Base-by-base conservation (phyloP, 2,888 invertebrate species). In the Auanema freiburgensis region DNA sequence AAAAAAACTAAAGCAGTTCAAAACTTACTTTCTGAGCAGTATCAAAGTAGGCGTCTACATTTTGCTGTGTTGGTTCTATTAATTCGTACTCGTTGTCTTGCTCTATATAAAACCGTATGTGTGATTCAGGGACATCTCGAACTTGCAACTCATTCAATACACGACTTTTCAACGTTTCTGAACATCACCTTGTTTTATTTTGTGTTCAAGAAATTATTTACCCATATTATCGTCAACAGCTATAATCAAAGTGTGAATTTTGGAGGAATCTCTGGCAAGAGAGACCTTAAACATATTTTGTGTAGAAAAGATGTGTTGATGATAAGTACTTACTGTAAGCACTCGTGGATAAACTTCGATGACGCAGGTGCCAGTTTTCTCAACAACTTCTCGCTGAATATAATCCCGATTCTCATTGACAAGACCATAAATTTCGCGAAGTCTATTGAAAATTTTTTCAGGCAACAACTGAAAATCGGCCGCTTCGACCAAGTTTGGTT, bases 341-440 rank as follows among this genome's bases (percentile, higher is more conserved):
- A 69, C 41, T 41, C 73, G 61, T 12, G 78, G 79, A 54, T 80
- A 80, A 4, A 78, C 63, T 44, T 79, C 80, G 5, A 80, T 50
- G 16, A 63, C 24, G 2, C 66, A 43, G 1, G 52, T 1, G 1
- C 49, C 58, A 33, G 66, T 51, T 51, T 67, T 62, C 21, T 56
- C 23, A 23, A 79, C 65, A 12, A 79, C 80, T 2, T 58, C 23
- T 23, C 77, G 52, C 25, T 57, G 16, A 23, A 79, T 73, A 18
- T 71, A 69, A 63, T 80, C 80, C 25, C 78, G 64, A 8, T 69
- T 55, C 8, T 69, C 71, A n/a, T 72, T 63, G 0, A 61, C 74
- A 1, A 79, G 57, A 5, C 73, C 72, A 49, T 68, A 77, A 1
- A 58, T 41, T 8, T 67, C 51, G 1, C 43, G 55, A 6, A 74